A percentile compares a stretch with the other conserved stretches of the same genome.
These are phyloP conservation scores for Cyclophora albipunctata DNA, from an alignment of 2,888 invertebrate genomes.

Conservation along the genomic window DNA sequence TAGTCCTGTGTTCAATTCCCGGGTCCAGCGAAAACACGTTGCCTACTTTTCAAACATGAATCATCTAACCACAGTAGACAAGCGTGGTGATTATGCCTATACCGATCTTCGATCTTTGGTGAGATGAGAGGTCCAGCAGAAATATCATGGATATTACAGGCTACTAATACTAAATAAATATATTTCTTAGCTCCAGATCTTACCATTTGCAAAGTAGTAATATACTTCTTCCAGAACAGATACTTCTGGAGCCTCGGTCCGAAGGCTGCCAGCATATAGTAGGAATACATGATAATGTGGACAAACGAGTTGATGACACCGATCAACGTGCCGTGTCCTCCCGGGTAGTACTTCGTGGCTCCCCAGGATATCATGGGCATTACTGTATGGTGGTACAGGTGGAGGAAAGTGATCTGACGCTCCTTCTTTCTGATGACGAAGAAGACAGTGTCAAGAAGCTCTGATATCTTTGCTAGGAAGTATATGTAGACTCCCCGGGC, in stretches of 20 bases:
- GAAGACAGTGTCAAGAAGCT: constrained; percentile 93
- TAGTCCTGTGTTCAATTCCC: too few species aligned
- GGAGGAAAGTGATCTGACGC: constrained; percentile 91
- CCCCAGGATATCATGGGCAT: constrained; percentile 97
- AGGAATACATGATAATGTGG: constrained; percentile 95
- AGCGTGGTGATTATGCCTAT: too few species aligned
- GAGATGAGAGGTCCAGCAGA: too few species aligned
- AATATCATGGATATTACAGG: too few species aligned
- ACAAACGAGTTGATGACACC: constrained; percentile 95
- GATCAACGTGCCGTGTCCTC: constrained; percentile 93
- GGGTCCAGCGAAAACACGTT: too few species aligned
- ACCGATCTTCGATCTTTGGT: too few species aligned
- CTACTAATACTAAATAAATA: too few species aligned
- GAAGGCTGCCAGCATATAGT: constrained; percentile 91
- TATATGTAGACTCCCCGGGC: constrained; percentile 87
- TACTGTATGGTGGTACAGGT: constrained; percentile 94
- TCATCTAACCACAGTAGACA: too few species aligned
- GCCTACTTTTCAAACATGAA: too few species aligned
- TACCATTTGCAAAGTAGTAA: constrained; percentile 81
- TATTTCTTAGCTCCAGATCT: constrained; percentile 1
- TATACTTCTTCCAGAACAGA: constrained; percentile 95
- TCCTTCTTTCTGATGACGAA: constrained; percentile 95
- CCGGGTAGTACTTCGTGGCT: constrained; percentile 89
- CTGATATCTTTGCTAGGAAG: constrained; percentile 91
- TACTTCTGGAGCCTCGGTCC: constrained; percentile 91